These are phyloP conservation scores for Orycteropus afer DNA, from an alignment of 2,113 vertebrate genomes.

Conservation along the genomic window DNA sequence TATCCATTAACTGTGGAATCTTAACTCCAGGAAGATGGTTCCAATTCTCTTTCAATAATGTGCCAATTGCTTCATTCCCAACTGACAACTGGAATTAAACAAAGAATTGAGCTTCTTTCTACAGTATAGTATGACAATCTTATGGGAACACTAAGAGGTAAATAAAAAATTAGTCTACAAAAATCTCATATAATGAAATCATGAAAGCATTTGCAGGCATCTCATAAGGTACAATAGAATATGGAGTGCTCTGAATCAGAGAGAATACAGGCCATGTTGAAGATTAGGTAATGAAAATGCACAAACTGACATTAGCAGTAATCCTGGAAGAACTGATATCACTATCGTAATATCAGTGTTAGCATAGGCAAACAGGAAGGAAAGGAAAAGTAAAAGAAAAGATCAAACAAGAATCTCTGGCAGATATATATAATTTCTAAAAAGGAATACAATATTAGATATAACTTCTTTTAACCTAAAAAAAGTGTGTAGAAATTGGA, in stretches of 20 bases:
- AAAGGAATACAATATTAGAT: neutral
- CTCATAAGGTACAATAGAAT: neutral
- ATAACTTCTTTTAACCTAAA: neutral
- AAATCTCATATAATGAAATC: constrained; percentile 44
- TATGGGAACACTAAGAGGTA: constrained; percentile 2
- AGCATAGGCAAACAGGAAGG: neutral
- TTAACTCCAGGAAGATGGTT: neutral
- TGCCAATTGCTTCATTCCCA: neutral
- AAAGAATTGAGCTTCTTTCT: constrained; percentile 40
- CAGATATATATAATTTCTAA: constrained; percentile 1
- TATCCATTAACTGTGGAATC: neutral
- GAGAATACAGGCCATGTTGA: neutral
- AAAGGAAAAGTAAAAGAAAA: neutral
- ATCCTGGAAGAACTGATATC: neutral
- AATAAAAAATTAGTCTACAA: constrained; percentile 46
- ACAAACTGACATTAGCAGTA: constrained; percentile 18
- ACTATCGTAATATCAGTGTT: neutral
- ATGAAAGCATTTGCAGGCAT: constrained; percentile 30
- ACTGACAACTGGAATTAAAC: constrained; percentile 40
- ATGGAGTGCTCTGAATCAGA: neutral
- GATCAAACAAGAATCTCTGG: neutral
- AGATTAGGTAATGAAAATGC: neutral
- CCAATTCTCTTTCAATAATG: neutral
- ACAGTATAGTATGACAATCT: neutral
- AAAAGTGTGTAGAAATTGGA: constrained; percentile 51